Evolutionary conservation across 2,797 vertebrate species (phyloP).

Genomic region (Sebastes hubbsi): DNA sequence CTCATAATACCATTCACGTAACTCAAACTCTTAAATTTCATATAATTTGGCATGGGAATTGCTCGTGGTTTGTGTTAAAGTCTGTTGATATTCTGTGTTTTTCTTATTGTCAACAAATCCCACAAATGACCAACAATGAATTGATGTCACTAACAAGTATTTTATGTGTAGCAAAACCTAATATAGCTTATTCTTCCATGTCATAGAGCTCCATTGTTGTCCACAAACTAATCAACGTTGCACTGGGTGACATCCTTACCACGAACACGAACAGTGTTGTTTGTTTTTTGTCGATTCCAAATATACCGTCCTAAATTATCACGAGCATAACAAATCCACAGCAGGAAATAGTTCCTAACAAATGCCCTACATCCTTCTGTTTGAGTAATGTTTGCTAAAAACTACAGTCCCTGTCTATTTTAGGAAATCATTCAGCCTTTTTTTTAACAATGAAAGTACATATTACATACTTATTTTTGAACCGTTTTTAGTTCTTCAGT

Average conservation of each 20-base stretch:
- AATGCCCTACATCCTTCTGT: background rate
- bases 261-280: background rate
- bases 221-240: background rate
- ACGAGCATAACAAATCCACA: no score
- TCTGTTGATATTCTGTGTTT: background rate
- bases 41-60: background rate
- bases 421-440: background rate
- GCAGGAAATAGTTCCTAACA: no score
- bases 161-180: background rate
- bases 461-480: background rate
- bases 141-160: background rate
- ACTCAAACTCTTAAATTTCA: background rate
- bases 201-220: background rate
- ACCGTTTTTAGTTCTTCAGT: background rate
- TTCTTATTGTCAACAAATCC: conserved; percentile 21
- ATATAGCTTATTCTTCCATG: background rate
- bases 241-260: background rate
- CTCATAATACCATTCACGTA: conserved; percentile 7
- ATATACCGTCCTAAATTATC: background rate
- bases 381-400: background rate
- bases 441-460: background rate
- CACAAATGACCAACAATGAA: background rate
- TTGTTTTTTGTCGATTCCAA: background rate
- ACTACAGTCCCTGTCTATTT: background rate
- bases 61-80: background rate